Evolutionary conservation across 2,113 vertebrate species (phyloP), one percentile per base, ranked within the genome.

Genomic region (Terrapene triunguis): DNA sequence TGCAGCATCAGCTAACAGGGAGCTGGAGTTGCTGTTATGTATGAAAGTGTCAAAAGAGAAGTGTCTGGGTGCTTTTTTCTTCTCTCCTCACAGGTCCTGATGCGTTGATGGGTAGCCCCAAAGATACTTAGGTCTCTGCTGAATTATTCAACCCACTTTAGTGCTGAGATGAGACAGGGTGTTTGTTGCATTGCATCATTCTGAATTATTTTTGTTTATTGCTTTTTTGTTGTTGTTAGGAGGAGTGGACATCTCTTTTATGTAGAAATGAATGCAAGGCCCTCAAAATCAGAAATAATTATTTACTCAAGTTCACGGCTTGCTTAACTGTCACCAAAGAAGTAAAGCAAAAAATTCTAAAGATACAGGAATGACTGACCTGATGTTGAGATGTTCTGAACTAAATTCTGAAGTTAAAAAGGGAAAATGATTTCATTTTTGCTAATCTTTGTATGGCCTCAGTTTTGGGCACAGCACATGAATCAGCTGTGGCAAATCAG

Each of bases 121-220:
- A 96, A 82, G 16, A 50, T 86, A 89, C 35, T 90, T 11, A 14
- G 95, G 92, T 93, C 83, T 88, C 72, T 97, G 80, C 83, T 96
- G 88, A 97, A 98, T 97, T 97, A 97, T 97, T 97, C 93, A 97
- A 91, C 74, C 24, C 25, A 53, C 42, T 92, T 96, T 97, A 97
- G 53, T 92, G 84, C 93, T 74, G n/a, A 78, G 35, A 13, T 92
- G 76, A 85, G 91, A 89, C 69, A 94, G 19, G 72, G 92, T 87
- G 90, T 94, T 97, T 93, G 74, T 91, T 94, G 17, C 22, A 14
- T 79, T 96, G 80, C 57, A 42, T 89, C 88, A 86, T 82, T 51
- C 24, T 90, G 57, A 65, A 91, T 96, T 97, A 42, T 89, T 96
- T 85, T 88, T 96, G 51, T 83, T 90, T 91, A 80, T 86, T 94